phyloP scores from a whole-genome alignment of 2,797 vertebrate species.

The Serranus cabrilla region DNA sequence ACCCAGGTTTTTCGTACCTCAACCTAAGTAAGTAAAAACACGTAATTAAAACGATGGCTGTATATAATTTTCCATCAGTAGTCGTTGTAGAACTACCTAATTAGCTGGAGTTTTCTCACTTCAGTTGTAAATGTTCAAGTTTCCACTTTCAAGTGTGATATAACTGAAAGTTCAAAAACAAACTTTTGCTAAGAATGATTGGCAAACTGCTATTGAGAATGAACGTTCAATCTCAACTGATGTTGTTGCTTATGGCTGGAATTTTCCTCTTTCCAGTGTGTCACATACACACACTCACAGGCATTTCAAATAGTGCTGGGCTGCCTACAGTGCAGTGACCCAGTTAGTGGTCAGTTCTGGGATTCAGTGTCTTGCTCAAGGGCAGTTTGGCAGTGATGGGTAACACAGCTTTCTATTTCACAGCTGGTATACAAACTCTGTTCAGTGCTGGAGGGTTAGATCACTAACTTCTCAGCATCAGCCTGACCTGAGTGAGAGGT shows the following conservation, averaged over 20 bases:
- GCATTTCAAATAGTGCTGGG: conserved; percentile 20
- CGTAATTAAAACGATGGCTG: too few species aligned
- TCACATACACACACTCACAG: conserved; percentile 5
- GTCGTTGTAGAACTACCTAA: too few species aligned
- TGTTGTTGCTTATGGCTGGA: neutral
- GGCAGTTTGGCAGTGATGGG: conserved; percentile 49
- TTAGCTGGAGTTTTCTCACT: too few species aligned
- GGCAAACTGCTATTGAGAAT: neutral
- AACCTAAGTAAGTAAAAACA: too few species aligned
- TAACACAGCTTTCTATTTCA: conserved; percentile 43
- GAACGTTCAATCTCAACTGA: neutral
- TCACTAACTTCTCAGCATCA: conserved; percentile 28
- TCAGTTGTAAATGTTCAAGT: neutral
- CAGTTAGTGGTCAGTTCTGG: conserved; percentile 56
- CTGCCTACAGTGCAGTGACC: conserved; percentile 42
- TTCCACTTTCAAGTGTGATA: neutral
- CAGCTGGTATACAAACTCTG: conserved; percentile 41
- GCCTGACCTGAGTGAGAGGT: conserved; percentile 7
- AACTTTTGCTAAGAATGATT: neutral
- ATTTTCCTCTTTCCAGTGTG: conserved; percentile 2
- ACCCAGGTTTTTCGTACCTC: too few species aligned
- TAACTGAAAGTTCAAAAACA: neutral
- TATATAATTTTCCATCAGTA: too few species aligned
- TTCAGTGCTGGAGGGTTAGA: conserved; percentile 3
- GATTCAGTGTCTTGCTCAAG: conserved; percentile 53